Conservation (phyloP, 2,888 invertebrate species). For the Cheilosia urbana region DNA sequence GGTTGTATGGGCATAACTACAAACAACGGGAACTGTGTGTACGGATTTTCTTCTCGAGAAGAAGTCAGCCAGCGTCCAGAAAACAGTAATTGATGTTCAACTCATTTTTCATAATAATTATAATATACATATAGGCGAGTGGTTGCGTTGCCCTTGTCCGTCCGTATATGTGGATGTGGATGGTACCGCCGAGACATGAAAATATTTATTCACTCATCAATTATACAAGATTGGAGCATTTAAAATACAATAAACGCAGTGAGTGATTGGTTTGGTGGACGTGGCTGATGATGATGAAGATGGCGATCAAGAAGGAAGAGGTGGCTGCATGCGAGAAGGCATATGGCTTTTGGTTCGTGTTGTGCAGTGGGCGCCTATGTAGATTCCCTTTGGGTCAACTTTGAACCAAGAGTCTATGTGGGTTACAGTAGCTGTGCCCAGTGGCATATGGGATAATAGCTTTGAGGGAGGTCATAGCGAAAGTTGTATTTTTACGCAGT, state of each 20-base stretch:
- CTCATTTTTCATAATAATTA: conserved; percentile 74
- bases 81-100: conserved; percentile 71
- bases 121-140: conserved; percentile 52
- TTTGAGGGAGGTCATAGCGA: conserved; percentile 17
- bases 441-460: conserved; percentile 31
- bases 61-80: conserved; percentile 28
- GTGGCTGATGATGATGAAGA: background rate
- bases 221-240: conserved; percentile 73
- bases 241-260: conserved; percentile 72
- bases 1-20: conserved; percentile 26
- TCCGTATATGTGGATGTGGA: background rate
- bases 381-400: conserved; percentile 23
- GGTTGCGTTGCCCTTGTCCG: conserved; percentile 40
- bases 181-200: conserved; percentile 40
- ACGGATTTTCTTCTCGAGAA: conserved; percentile 30
- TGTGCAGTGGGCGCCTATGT: conserved; percentile 11
- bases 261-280: conserved; percentile 59
- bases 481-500: background rate
- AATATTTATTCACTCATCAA: conserved; percentile 75
- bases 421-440: conserved; percentile 66
- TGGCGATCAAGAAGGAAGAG: background rate
- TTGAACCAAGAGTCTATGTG: conserved; percentile 27
- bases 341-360: background rate
- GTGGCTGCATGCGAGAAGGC: background rate
- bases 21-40: conserved; percentile 21